These are phyloP conservation scores for Notothenia rossii DNA, from an alignment of 2,113 vertebrate species.

Conservation along the genomic window DNA sequence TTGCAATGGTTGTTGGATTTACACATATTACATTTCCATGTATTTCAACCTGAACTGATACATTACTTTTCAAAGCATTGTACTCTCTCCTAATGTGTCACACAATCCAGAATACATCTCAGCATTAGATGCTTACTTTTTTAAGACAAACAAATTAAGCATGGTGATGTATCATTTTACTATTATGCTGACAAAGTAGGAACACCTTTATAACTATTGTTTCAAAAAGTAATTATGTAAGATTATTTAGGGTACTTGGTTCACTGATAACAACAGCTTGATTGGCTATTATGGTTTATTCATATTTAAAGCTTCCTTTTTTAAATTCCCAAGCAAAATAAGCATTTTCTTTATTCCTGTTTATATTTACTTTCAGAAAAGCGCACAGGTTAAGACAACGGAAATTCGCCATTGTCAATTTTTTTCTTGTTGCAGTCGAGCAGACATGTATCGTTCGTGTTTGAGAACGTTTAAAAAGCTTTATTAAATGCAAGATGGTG, in stretches of 20 bases:
- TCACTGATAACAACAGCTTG: not conserved
- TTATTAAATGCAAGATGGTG: no score
- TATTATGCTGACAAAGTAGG: not conserved
- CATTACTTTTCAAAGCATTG: not conserved
- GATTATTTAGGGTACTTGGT: not conserved
- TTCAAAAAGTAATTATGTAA: not conserved
- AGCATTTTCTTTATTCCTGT: not conserved
- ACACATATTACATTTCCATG: not conserved
- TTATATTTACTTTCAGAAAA: not conserved
- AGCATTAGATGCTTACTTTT: not conserved
- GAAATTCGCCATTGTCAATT: not conserved
- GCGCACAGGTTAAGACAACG: not conserved
- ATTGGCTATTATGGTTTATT: not conserved
- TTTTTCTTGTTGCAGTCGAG: not conserved
- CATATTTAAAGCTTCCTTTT: not conserved
- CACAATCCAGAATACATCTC: not conserved
- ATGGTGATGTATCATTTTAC: not conserved
- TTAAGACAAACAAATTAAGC: not conserved
- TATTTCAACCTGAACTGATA: not conserved
- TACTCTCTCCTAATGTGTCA: not conserved
- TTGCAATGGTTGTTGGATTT: no score
- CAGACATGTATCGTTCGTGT: not conserved
- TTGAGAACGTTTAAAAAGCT: not conserved
- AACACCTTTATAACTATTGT: not conserved
- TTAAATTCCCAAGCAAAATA: not conserved